phyloP scores from a whole-genome alignment of 2,113 vertebrate genomes.

The Cynopterus brachyotis region DNA sequence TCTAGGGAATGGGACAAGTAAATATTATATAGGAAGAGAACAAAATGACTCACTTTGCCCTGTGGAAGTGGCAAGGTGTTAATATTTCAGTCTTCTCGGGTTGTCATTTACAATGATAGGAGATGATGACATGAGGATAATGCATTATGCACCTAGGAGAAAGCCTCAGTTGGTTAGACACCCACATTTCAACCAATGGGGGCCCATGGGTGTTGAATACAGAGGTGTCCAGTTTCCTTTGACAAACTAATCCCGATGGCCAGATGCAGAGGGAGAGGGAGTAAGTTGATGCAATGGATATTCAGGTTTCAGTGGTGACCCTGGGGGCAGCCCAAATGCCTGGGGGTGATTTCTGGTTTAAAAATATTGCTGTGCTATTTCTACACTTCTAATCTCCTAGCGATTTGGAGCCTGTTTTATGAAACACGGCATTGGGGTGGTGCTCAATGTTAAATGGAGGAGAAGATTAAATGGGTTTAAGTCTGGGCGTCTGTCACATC shows the following conservation, averaged over 20 bases:
- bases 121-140: conserved; percentile 62
- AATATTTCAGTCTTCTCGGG: conserved; percentile 73
- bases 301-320: conserved; percentile 80
- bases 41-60: conserved; percentile 68
- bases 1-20: conserved; percentile 15
- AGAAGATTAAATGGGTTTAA: conserved; percentile 95
- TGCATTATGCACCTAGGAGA: background rate
- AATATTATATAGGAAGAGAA: conserved; percentile 61
- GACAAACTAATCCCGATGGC: background rate
- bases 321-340: conserved; percentile 82
- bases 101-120: conserved; percentile 73
- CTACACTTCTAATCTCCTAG: conserved; percentile 85
- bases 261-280: background rate
- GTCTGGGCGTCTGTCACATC: conserved; percentile 88
- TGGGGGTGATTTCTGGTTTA: conserved; percentile 84
- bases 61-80: conserved; percentile 54
- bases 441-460: conserved; percentile 89
- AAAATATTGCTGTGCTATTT: conserved; percentile 87
- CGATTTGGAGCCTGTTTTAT: conserved; percentile 87
- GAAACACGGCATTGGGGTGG: conserved; percentile 86
- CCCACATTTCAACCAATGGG: background rate
- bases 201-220: background rate
- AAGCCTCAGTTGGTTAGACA: background rate
- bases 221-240: background rate
- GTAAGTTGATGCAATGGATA: conserved; percentile 51